A percentile compares a stretch with the other conserved stretches of the same genome.
These are phyloP conservation scores for Xylophagus ater DNA, from an alignment of 2,888 invertebrate species.

Conservation along the genomic window DNA sequence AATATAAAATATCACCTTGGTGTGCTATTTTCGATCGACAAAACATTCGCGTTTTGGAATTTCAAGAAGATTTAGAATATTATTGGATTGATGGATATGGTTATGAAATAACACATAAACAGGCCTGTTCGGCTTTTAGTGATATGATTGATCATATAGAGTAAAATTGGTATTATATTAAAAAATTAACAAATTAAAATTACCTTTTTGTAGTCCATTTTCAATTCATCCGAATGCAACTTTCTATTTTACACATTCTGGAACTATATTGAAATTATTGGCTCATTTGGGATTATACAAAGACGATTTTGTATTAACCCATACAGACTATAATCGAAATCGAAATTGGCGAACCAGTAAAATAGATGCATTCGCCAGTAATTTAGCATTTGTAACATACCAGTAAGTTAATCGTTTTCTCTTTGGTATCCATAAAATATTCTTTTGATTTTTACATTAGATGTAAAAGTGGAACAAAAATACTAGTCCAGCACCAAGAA, in stretches of 20 bases:
- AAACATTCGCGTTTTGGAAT: slow-evolving; percentile 55
- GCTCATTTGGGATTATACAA: slow-evolving; percentile 62
- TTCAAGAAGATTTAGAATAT: slow-evolving; percentile 62
- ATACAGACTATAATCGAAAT: slow-evolving; percentile 40
- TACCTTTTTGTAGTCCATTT: slow-evolving; percentile 21
- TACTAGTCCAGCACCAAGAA: slow-evolving; percentile 68
- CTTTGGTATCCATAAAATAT: slow-evolving; percentile 6
- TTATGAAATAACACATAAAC: slow-evolving; percentile 55
- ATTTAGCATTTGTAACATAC: slow-evolving; percentile 63
- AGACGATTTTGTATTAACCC: slow-evolving; percentile 49
- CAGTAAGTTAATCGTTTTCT: slow-evolving; percentile 43
- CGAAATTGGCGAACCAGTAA: slow-evolving; percentile 49
- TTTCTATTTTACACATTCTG: slow-evolving; percentile 74
- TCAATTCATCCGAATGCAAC: slow-evolving; percentile 41
- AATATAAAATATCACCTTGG: slow-evolving; percentile 58
- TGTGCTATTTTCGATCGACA: slow-evolving; percentile 57
- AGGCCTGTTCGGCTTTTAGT: slow-evolving; percentile 62
- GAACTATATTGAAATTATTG: slow-evolving; percentile 64
- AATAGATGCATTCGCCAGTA: slow-evolving; percentile 71
- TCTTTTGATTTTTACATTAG: slow-evolving; percentile 33
- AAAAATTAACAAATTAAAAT: not conserved
- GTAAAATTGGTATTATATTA: slow-evolving; percentile 41
- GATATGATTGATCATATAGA: slow-evolving; percentile 58
- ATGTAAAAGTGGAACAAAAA: slow-evolving; percentile 41
- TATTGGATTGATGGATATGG: slow-evolving; percentile 80